Evolutionary conservation across 2,888 invertebrate species (phyloP).

Genomic region (Invenusta paracnida): DNA sequence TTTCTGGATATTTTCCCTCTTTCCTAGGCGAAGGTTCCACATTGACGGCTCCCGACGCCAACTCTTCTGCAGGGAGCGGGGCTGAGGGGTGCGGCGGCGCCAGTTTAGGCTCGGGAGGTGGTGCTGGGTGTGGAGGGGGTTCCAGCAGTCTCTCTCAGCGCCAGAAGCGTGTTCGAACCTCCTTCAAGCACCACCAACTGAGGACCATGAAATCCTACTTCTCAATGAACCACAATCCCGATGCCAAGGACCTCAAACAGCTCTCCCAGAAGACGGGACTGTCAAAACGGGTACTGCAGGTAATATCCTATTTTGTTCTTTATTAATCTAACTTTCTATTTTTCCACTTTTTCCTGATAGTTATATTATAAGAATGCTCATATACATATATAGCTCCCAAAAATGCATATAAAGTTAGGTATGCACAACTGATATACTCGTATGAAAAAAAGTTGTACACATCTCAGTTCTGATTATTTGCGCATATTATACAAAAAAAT

Average conservation of each 20-base stretch:
- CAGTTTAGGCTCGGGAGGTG: neutral
- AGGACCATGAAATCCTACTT: constrained; percentile 98
- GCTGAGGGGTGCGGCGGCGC: neutral
- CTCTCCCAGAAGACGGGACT: constrained; percentile 95
- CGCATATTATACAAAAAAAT: too few species aligned
- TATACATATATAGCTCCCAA: too few species aligned
- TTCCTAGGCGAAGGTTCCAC: neutral
- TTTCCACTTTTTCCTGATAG: too few species aligned
- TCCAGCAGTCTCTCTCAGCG: constrained; percentile 40
- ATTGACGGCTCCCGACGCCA: neutral
- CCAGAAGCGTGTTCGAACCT: constrained; percentile 91
- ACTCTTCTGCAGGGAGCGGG: neutral
- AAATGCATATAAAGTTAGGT: too few species aligned
- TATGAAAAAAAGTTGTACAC: too few species aligned
- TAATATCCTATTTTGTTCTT: constrained; percentile 61
- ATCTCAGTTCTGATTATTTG: too few species aligned
- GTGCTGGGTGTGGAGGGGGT: neutral
- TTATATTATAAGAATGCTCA: too few species aligned
- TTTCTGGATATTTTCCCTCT: too few species aligned
- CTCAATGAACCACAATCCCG: constrained; percentile 96
- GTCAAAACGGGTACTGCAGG: constrained; percentile 93
- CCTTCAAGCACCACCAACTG: constrained; percentile 97
- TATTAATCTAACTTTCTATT: neutral
- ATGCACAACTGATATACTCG: too few species aligned
- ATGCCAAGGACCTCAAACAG: constrained; percentile 96